Evolutionary conservation across 1,140 invertebrate species (phyloP), one percentile per base, ranked within the genome.

Genomic region (Anoplolepis gracilipes): DNA sequence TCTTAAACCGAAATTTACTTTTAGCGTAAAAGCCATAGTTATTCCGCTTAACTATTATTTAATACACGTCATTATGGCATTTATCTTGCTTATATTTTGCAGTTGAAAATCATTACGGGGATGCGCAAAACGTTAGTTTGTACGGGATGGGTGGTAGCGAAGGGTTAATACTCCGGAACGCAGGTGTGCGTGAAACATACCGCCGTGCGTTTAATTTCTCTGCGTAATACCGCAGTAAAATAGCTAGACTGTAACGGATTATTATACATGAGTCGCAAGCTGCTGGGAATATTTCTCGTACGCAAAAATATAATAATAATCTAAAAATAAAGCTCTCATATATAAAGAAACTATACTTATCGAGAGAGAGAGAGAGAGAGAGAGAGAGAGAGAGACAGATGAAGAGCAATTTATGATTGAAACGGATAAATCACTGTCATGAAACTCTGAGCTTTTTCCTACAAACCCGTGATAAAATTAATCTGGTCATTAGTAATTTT

Each of bases 171-270:
- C 55, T 73, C 33, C 8, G 53, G 36, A 73, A 73, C 78, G 78
- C 78, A 82, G 78, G 78, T 82, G 78, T 73, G 67, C 78, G 78
- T 82, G 78, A 82, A 82, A 73, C 78, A 82, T 82, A 82, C 65
- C 78, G 78, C 53, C 53, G 39, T 73, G 78, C 78, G 78, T 82
- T 82, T 82, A 82, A 82, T 82, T 82, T 82, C 78, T 82, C 78
- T 73, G 78, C 78, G 65, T 81, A 82, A 61, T 82, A 82, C 78
- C 53, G 55, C 78, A 59, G 25, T 82, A 82, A 82, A 82, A 64
- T 82, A 82, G 78, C 67, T 73, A 69, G 78, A 82, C 78, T 82
- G 53, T 59, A 82, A 82, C 67, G 53, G 53, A 70, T 82, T 82
- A 57, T 81, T 81, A 61, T 82, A 73, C 67, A 59, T 53, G 67